phyloP scores from a whole-genome alignment of 2,113 vertebrate species.

The Sapajus apella region DNA sequence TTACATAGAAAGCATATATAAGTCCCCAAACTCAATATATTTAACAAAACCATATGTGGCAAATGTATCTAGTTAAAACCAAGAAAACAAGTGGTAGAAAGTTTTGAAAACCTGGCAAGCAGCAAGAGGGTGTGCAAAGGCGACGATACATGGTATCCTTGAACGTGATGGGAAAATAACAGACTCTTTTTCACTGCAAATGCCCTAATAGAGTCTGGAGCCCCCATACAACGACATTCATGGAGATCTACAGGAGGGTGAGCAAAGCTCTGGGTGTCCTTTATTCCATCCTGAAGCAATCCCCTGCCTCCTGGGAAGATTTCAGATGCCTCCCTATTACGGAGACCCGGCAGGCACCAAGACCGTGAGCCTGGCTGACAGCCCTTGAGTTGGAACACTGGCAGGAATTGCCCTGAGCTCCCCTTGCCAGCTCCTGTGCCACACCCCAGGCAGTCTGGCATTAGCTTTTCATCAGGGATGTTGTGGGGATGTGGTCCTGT shows the following conservation, averaged over 20 bases:
- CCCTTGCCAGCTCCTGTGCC: neutral
- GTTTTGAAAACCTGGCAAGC: neutral
- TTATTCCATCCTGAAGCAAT: neutral
- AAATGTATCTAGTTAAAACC: neutral
- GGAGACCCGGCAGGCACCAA: neutral
- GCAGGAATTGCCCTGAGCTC: neutral
- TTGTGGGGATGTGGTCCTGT: neutral
- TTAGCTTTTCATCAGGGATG: neutral
- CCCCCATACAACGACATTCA: neutral
- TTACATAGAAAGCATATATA: neutral
- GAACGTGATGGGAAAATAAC: neutral
- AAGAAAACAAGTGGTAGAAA: neutral
- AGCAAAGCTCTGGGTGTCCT: too few relatives aligned
- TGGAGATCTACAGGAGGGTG: neutral
- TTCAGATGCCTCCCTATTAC: rapidly evolving
- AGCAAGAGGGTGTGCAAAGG: neutral
- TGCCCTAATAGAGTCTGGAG: neutral
- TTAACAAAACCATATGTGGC: neutral
- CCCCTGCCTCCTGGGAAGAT: neutral
- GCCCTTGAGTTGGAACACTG: neutral
- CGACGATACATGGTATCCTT: rapidly evolving
- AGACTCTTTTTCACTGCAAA: neutral
- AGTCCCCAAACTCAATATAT: neutral
- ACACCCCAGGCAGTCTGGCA: neutral
- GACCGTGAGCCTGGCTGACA: neutral